Percentiles rank a stretch among this genome's conserved stretches.
These are phyloP conservation scores for Drosophila nasuta DNA, from an alignment of 1,140 invertebrate genomes.

Conservation along the genomic window DNA sequence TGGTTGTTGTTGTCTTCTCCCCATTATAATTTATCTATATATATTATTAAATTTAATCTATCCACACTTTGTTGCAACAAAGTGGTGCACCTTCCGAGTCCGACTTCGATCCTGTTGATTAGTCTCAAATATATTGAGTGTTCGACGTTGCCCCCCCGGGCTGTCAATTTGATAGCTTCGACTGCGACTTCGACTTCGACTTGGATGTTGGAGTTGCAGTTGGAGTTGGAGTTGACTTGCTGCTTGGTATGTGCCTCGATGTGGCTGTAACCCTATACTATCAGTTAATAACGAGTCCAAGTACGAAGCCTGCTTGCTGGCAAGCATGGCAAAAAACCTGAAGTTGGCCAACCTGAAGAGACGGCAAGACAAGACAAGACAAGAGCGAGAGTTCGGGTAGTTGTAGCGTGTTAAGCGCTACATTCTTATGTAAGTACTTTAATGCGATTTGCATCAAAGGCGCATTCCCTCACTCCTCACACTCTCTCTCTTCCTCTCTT, in stretches of 20 bases:
- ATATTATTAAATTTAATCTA: constrained; percentile 23
- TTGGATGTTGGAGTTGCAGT: not conserved
- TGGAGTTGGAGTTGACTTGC: not conserved
- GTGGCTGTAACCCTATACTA: constrained; percentile 18
- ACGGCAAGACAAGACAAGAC: not conserved
- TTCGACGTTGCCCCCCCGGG: constrained; percentile 11
- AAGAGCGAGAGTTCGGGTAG: not conserved
- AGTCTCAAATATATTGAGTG: constrained; percentile 37
- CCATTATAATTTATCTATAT: constrained; percentile 19
- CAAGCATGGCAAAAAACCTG: constrained; percentile 2
- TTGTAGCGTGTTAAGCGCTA: constrained; percentile 33
- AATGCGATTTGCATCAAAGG: constrained; percentile 52
- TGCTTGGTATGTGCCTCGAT: constrained; percentile 7
- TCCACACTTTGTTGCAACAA: constrained; percentile 19
- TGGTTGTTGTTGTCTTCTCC: constrained; percentile 8
- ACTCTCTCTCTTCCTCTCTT: not conserved
- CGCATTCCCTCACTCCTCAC: constrained; percentile 19
- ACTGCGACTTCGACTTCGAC: constrained; percentile 7
- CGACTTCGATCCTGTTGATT: constrained; percentile 31
- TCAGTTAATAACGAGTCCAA: constrained; percentile 21
- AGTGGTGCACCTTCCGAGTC: not conserved
- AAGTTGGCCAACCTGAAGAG: constrained; percentile 9
- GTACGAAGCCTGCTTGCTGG: constrained; percentile 6
- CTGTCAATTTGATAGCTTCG: constrained; percentile 24
- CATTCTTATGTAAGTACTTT: constrained; percentile 46